Evolutionary conservation across 1,140 invertebrate genomes (phyloP).

Genomic region (Drosophila kanapiae): DNA sequence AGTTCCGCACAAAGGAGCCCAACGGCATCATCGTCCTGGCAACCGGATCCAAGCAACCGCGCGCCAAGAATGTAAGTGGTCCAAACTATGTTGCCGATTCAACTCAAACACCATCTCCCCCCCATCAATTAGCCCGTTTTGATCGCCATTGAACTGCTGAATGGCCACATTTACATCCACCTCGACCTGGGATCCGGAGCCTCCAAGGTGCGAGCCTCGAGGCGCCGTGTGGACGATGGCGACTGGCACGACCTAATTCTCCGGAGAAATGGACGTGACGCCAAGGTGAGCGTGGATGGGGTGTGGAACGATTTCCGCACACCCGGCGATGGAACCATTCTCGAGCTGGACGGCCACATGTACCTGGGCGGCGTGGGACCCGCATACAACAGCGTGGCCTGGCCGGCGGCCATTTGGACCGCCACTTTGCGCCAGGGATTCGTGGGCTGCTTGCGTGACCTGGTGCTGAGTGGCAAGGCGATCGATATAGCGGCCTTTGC

Average conservation of each 20-base stretch:
- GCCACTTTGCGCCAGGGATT: conserved; percentile 95
- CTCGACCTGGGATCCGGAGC: conserved; percentile 96
- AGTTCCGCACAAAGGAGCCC: conserved; percentile 97
- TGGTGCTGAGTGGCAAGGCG: conserved; percentile 96
- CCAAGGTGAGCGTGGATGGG: conserved; percentile 95
- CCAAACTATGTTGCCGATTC: too few species aligned
- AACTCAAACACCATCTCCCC: neutral
- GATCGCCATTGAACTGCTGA: conserved; percentile 97
- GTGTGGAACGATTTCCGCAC: conserved; percentile 95
- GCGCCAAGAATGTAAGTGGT: conserved; percentile 86
- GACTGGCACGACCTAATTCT: conserved; percentile 96
- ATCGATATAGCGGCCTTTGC: conserved; percentile 96
- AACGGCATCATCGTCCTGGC: conserved; percentile 97
- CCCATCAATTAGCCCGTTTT: conserved; percentile 90
- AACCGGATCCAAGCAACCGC: conserved; percentile 91
- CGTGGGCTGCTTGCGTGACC: conserved; percentile 97
- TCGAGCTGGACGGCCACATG: conserved; percentile 95
- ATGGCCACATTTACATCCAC: conserved; percentile 96
- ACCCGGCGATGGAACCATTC: conserved; percentile 92
- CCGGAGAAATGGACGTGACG: conserved; percentile 91
- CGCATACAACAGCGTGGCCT: conserved; percentile 89
- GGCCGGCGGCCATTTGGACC: conserved; percentile 96
- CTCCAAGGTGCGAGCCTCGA: conserved; percentile 93
- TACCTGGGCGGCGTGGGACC: conserved; percentile 95
- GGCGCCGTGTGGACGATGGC: conserved; percentile 94